These are phyloP conservation scores for Acronicta aceris DNA, from an alignment of 2,888 invertebrate species.

Conservation along the genomic window DNA sequence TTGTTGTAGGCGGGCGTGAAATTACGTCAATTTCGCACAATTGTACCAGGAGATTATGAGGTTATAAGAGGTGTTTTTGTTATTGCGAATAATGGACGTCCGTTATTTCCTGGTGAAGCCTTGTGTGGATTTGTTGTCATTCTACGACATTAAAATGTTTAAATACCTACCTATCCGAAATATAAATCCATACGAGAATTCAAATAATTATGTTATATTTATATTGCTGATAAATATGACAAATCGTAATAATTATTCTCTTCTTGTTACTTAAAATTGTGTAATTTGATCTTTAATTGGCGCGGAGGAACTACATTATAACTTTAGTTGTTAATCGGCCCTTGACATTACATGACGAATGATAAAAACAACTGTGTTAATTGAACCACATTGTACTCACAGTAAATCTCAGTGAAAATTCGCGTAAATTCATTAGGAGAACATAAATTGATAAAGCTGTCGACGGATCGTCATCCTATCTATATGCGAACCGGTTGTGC, in stretches of 20 bases:
- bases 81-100: conserved; percentile 59
- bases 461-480: conserved; percentile 7
- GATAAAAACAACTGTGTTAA: conserved; percentile 3
- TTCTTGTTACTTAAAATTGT: conserved; percentile 25
- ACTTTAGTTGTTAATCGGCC: conserved; percentile 12
- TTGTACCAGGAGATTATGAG: conserved; percentile 80
- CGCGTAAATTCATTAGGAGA: conserved; percentile 61
- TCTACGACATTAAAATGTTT: conserved; percentile 1
- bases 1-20: conserved; percentile 75
- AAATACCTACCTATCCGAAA: not conserved
- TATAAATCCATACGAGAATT: too few species aligned
- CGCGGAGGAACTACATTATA: conserved; percentile 12
- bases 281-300: conserved; percentile 24
- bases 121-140: conserved; percentile 22
- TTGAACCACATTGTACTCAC: conserved; percentile 16
- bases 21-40: conserved; percentile 88
- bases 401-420: conserved; percentile 48
- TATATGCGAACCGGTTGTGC: too few species aligned
- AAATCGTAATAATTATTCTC: conserved; percentile 47
- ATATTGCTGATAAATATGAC: conserved; percentile 20
- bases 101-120: conserved; percentile 2
- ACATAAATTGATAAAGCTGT: conserved; percentile 45
- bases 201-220: conserved; percentile 8
- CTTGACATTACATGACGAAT: conserved; percentile 1
- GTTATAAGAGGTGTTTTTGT: conserved; percentile 68